phyloP scores from a whole-genome alignment of 2,113 vertebrate species.

The Brienomyrus brachyistius region DNA sequence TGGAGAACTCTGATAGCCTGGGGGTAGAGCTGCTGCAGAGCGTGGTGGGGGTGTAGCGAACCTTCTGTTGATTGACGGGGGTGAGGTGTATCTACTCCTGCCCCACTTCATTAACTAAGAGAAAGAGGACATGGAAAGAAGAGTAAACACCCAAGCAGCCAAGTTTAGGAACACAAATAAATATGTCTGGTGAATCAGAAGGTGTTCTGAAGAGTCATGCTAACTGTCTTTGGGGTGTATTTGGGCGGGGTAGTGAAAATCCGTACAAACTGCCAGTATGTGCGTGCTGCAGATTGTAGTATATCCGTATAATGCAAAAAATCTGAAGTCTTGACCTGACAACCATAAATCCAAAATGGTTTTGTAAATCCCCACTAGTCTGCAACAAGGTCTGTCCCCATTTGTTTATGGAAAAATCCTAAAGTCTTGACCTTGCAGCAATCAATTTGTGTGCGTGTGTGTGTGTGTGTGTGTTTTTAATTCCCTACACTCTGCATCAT shows the following conservation, averaged over 20 bases:
- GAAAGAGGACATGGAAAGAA: neutral
- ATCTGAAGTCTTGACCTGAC: neutral
- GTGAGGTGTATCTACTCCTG: neutral
- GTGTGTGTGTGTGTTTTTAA: neutral
- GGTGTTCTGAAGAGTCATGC: neutral
- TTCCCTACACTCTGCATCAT: neutral
- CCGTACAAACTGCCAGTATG: neutral
- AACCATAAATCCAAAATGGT: neutral
- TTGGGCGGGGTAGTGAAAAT: neutral
- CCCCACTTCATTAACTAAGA: neutral
- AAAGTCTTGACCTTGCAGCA: neutral
- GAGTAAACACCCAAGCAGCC: neutral
- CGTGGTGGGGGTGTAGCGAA: no score
- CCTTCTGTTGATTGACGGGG: neutral
- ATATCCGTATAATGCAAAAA: neutral
- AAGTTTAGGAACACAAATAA: neutral
- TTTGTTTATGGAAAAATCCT: neutral
- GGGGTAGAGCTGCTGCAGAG: neutral
- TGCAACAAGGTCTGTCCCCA: neutral
- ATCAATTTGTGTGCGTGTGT: neutral
- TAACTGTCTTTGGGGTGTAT: neutral
- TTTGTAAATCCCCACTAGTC: neutral
- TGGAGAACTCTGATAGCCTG: neutral
- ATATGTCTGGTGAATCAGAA: neutral
- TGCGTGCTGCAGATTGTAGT: neutral